Evolutionary conservation across 2,797 vertebrate species (phyloP).

Genomic region (Lateolabrax maculatus): DNA sequence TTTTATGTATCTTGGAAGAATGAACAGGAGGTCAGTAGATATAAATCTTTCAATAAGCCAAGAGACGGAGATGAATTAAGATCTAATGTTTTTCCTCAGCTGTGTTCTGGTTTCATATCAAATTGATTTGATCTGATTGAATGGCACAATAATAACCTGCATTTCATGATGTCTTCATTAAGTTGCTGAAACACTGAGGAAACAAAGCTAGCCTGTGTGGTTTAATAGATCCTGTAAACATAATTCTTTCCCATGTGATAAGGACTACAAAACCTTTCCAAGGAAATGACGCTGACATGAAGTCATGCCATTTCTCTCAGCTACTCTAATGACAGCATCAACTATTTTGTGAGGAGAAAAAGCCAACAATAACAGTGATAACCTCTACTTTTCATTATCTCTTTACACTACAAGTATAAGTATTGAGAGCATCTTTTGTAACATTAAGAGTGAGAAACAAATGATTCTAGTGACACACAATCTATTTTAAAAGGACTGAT

Average conservation of each 20-base stretch:
- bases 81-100: conserved; percentile 29
- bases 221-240: conserved; percentile 76
- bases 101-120: conserved; percentile 26
- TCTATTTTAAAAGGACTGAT: conserved; percentile 7
- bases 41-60: conserved; percentile 49
- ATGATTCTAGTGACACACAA: conserved; percentile 12
- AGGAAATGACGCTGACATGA: conserved; percentile 77
- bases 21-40: conserved; percentile 53
- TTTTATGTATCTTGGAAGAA: conserved; percentile 58
- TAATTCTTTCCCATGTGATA: conserved; percentile 86
- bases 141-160: conserved; percentile 17
- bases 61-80: conserved; percentile 40
- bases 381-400: conserved; percentile 51
- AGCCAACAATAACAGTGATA: conserved; percentile 68
- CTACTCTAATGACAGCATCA: conserved; percentile 72
- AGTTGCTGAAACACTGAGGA: conserved; percentile 45
- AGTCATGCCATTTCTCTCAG: conserved; percentile 71
- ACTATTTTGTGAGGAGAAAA: conserved; percentile 47
- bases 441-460: conserved; percentile 15
- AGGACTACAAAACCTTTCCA: conserved; percentile 73
- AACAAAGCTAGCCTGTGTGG: conserved; percentile 40
- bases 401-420: conserved; percentile 19
- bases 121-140: conserved; percentile 20
- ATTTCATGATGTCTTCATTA: conserved; percentile 24
- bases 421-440: conserved; percentile 19